phyloP scores from a whole-genome alignment of 2,797 vertebrate genomes.

The Amphiprion clarkii region DNA sequence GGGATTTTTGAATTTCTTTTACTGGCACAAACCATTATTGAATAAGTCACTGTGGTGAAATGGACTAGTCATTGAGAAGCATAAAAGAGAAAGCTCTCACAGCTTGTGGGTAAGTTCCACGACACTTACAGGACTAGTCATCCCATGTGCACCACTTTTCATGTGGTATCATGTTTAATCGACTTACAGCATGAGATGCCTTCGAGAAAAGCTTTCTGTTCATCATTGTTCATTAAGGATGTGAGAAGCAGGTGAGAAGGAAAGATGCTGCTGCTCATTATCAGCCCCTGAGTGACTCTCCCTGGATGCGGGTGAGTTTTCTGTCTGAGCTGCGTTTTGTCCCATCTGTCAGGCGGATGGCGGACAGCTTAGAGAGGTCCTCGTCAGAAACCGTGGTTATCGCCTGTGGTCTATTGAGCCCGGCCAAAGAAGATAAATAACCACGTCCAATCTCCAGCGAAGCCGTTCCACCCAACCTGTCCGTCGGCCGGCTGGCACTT shows the following conservation, averaged over 20 bases:
- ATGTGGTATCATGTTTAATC: neutral
- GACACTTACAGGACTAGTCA: conserved; percentile 15
- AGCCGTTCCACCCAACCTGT: conserved; percentile 54
- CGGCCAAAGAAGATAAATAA: conserved; percentile 69
- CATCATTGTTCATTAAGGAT: conserved; percentile 29
- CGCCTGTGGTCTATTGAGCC: conserved; percentile 40
- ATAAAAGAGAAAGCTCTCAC: conserved; percentile 50
- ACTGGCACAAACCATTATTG: conserved; percentile 47
- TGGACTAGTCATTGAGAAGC: conserved; percentile 22
- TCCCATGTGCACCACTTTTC: conserved; percentile 3
- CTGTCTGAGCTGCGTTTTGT: conserved; percentile 39
- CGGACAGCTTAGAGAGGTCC: conserved; percentile 53
- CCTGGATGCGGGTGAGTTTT: conserved; percentile 22
- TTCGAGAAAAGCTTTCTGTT: neutral
- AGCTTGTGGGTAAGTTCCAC: conserved; percentile 37
- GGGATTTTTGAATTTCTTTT: conserved; percentile 58
- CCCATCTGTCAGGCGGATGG: conserved; percentile 60
- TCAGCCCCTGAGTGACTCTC: conserved; percentile 37
- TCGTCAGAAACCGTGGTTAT: conserved; percentile 43
- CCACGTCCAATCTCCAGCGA: conserved; percentile 49
- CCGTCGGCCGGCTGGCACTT: conserved; percentile 53
- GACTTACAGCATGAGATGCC: too few species aligned
- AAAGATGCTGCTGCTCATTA: conserved; percentile 34
- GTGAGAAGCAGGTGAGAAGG: conserved; percentile 11
- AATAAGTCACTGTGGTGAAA: conserved; percentile 64